These are phyloP conservation scores for Theropithecus gelada DNA, from an alignment of 2,113 vertebrate genomes.

Conservation along the genomic window DNA sequence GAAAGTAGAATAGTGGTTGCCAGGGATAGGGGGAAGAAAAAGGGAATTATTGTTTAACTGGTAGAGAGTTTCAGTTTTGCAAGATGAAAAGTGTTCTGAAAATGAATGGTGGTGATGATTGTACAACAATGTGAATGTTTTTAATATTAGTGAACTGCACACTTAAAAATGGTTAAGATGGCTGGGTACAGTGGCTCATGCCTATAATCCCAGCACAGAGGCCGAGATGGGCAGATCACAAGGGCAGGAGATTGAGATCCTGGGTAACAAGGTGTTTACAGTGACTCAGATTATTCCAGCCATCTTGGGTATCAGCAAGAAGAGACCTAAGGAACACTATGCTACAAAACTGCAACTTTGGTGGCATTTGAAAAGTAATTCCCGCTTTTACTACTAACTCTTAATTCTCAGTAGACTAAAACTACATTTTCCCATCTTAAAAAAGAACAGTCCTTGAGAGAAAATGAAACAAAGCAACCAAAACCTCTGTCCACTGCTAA, in stretches of 20 bases:
- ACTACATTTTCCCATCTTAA: neutral
- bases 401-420: conserved; percentile 1
- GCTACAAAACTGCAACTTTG: neutral
- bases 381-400: neutral
- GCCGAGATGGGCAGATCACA: too few relatives aligned
- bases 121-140: neutral
- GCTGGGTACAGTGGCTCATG: too few relatives aligned
- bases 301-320: neutral
- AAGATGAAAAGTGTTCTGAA: neutral
- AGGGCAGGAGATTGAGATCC: too few relatives aligned
- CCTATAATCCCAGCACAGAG: too few relatives aligned
- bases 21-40: neutral
- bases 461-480: conserved; percentile 1
- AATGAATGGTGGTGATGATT: neutral
- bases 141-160: neutral
- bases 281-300: neutral
- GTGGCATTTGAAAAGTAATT: neutral
- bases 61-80: neutral
- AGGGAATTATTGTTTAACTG: neutral
- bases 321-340: neutral
- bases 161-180: neutral
- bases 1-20: neutral
- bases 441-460: neutral
- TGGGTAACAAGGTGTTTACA: too few relatives aligned
- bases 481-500: neutral